phyloP scores from a whole-genome alignment of 2,797 vertebrate genomes.

The Sebastes matsubarae region DNA sequence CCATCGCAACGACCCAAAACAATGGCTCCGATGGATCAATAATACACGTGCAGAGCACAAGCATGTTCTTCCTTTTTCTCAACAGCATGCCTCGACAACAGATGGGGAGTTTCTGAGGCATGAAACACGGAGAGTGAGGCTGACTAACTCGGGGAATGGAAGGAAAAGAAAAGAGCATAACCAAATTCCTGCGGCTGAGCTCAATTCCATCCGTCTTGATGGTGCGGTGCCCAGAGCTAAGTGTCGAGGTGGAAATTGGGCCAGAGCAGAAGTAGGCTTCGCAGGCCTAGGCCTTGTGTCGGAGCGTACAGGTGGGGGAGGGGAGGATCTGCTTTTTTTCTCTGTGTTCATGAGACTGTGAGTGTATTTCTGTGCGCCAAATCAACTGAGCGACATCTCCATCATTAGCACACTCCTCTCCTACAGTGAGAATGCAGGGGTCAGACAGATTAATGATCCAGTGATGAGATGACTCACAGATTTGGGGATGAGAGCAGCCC shows the following conservation, averaged over 20 bases:
- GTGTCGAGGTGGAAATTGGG: conserved; percentile 58
- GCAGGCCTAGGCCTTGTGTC: conserved; percentile 26
- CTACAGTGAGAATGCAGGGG: conserved; percentile 51
- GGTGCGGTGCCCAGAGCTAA: conserved; percentile 56
- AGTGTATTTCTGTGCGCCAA: conserved; percentile 23
- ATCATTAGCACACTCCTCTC: conserved; percentile 66
- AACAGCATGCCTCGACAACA: conserved; percentile 57
- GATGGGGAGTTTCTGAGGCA: conserved; percentile 74
- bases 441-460: conserved; percentile 75
- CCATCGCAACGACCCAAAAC: conserved; percentile 18
- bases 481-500: conserved; percentile 62
- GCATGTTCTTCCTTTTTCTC: conserved; percentile 35
- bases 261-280: conserved; percentile 49
- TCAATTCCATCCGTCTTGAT: conserved; percentile 51
- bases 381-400: conserved; percentile 43
- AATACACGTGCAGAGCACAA: conserved; percentile 26
- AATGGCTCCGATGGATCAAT: conserved; percentile 35
- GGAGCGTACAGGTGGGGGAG: conserved; percentile 55
- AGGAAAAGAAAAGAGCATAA: conserved; percentile 29
- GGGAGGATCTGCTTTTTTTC: conserved; percentile 28
- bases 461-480: conserved; percentile 71
- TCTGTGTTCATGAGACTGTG: conserved; percentile 1
- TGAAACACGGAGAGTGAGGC: conserved; percentile 56
- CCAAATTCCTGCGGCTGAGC: conserved; percentile 58
- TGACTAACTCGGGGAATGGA: conserved; percentile 33